phyloP scores from a whole-genome alignment of 2,888 invertebrate genomes.

The Gymnoscelis rufifasciata region DNA sequence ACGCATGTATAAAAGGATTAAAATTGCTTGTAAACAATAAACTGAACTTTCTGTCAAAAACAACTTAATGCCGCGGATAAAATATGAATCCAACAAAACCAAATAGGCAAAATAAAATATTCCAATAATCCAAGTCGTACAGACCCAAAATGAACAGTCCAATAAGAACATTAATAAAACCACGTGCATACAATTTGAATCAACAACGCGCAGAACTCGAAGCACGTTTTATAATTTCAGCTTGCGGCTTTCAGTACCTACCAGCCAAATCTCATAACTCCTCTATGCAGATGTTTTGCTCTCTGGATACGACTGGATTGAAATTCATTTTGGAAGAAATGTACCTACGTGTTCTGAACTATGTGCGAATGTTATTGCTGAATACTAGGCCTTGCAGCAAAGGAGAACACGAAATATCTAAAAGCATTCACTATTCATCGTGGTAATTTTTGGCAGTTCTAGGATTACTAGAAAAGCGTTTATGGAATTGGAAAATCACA shows the following conservation, averaged over 20 bases:
- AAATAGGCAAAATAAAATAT: constrained; percentile 30
- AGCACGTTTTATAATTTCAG: constrained; percentile 58
- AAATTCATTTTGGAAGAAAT: constrained; percentile 26
- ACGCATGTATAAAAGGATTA: too few species aligned
- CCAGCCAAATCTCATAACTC: constrained; percentile 59
- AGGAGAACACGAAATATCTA: too few species aligned
- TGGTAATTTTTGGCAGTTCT: too few species aligned
- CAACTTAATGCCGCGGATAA: constrained; percentile 10
- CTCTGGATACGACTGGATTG: constrained; percentile 33
- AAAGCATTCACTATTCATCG: too few species aligned
- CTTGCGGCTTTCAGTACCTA: constrained; percentile 43
- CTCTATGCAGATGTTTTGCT: constrained; percentile 37
- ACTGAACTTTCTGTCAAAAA: constrained; percentile 17
- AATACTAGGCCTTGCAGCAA: neutral
- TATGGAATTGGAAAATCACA: too few species aligned
- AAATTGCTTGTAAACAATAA: neutral
- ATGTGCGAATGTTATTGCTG: constrained; percentile 10
- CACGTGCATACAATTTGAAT: constrained; percentile 48
- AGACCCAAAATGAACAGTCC: constrained; percentile 42
- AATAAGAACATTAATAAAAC: constrained; percentile 48
- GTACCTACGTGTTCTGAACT: constrained; percentile 21
- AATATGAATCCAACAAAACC: constrained; percentile 16
- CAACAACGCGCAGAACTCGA: constrained; percentile 46
- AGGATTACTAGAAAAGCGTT: too few species aligned
- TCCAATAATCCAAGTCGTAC: constrained; percentile 33